A percentile compares a stretch with the other conserved stretches of the same genome.
Evolutionary conservation across 2,797 vertebrate genomes (phyloP).

Genomic region (Pseudochirops cupreus): DNA sequence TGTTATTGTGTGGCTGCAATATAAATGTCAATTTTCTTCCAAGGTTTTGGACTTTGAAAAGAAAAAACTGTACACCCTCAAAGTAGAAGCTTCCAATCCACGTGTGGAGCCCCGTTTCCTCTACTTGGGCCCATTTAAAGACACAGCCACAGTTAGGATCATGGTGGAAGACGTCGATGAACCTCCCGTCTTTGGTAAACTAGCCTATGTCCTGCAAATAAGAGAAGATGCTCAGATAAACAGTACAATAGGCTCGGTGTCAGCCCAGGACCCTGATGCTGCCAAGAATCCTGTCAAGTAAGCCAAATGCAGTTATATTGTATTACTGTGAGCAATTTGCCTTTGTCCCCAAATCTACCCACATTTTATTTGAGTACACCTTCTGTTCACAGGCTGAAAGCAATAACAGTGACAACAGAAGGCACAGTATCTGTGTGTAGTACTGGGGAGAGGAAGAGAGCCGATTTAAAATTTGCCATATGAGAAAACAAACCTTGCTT

Average conservation of each 20-base stretch:
- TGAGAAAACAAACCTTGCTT: slow-evolving; percentile 34
- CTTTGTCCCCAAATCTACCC: background rate
- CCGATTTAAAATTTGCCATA: slow-evolving; percentile 48
- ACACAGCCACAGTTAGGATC: slow-evolving; percentile 92
- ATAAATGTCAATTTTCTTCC: slow-evolving; percentile 29
- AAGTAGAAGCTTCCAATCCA: slow-evolving; percentile 93
- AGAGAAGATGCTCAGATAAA: slow-evolving; percentile 91
- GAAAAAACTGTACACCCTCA: slow-evolving; percentile 91
- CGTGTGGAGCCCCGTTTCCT: slow-evolving; percentile 91
- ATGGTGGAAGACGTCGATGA: slow-evolving; percentile 94
- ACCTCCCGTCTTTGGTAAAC: slow-evolving; percentile 91
- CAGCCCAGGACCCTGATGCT: slow-evolving; percentile 93
- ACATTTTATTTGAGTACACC: slow-evolving; percentile 25
- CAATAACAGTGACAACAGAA: slow-evolving; percentile 54
- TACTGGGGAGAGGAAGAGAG: slow-evolving; percentile 59
- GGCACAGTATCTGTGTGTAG: slow-evolving; percentile 45
- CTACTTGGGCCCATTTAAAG: slow-evolving; percentile 92
- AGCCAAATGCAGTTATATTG: background rate
- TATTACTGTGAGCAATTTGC: background rate
- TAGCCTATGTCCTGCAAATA: slow-evolving; percentile 92
- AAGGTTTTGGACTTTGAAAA: slow-evolving; percentile 94
- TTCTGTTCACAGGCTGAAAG: slow-evolving; percentile 38
- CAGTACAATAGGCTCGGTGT: slow-evolving; percentile 89
- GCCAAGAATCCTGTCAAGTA: slow-evolving; percentile 93
- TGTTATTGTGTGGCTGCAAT: slow-evolving; percentile 31